A percentile compares a stretch with the other conserved stretches of the same genome.
Conservation (phyloP, 2,797 vertebrate genomes). For the Cephalopachus bancanus region DNA sequence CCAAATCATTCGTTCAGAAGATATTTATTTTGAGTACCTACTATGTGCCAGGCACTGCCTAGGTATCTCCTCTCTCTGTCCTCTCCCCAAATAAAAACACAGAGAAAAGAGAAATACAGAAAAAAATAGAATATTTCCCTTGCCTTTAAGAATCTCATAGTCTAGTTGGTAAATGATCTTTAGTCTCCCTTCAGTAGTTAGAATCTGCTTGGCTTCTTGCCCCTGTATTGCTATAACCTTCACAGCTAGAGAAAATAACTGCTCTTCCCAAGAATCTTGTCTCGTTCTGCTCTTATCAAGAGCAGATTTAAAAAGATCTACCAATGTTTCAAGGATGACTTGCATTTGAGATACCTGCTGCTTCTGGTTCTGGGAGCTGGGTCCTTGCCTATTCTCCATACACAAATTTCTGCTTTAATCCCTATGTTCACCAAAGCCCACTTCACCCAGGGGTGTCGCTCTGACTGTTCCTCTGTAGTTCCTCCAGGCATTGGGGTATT, state of each 20-base stretch:
- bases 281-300: neutral
- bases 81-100: neutral
- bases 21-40: conserved; percentile 31
- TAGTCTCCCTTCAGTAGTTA: neutral
- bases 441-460: neutral
- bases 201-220: neutral
- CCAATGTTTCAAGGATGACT: neutral
- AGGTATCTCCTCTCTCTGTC: neutral
- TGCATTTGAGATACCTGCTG: fast-evolving
- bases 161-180: neutral
- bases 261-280: neutral
- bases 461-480: neutral
- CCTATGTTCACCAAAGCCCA: neutral
- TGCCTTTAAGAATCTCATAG: neutral
- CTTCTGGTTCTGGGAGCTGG: neutral
- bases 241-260: neutral
- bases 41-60: neutral
- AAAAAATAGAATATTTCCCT: neutral
- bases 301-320: neutral
- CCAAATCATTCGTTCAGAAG: conserved; percentile 35
- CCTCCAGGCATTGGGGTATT: neutral
- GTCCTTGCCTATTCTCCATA: neutral
- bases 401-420: neutral
- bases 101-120: too few relatives aligned
- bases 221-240: neutral